Conservation (phyloP, 2,888 invertebrate genomes). For the Dascillus cervinus region DNA sequence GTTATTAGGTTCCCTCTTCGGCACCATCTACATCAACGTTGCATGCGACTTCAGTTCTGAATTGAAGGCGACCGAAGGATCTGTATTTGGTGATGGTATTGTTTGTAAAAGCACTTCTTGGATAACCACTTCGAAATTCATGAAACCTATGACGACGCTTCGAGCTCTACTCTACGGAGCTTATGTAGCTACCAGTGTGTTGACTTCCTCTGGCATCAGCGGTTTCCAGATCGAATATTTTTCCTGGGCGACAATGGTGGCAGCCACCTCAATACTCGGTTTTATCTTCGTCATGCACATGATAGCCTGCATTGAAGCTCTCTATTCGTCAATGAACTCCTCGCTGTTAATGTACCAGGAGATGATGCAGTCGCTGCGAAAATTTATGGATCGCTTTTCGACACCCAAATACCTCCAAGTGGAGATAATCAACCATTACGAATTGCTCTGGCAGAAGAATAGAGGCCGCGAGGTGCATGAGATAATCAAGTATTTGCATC, state of each 20-base stretch:
- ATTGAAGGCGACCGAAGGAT: background rate
- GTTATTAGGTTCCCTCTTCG: conserved; percentile 5
- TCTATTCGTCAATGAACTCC: conserved; percentile 1
- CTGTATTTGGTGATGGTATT: conserved; percentile 3
- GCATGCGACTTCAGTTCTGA: conserved; percentile 8
- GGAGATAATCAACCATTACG: conserved; percentile 7
- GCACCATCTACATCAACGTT: conserved; percentile 2
- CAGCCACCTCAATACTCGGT: background rate
- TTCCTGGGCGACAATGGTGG: background rate
- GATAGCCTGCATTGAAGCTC: background rate
- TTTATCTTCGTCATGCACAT: conserved; percentile 1
- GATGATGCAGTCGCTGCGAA: conserved; percentile 4
- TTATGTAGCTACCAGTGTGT: conserved; percentile 4
- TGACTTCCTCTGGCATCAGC: conserved; percentile 1
- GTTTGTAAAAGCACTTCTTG: conserved; percentile 1
- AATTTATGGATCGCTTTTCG: no score
- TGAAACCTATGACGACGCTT: conserved; percentile 1
- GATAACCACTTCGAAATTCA: conserved; percentile 3
- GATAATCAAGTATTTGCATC: conserved; percentile 4
- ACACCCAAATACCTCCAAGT: conserved; percentile 8
- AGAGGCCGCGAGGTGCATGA: conserved; percentile 6
- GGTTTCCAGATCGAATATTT: background rate
- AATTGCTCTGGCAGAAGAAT: conserved; percentile 10
- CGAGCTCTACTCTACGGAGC: conserved; percentile 2
- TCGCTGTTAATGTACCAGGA: conserved; percentile 11